Base-by-base conservation (phyloP, 2,113 vertebrate genomes). In the Ictidomys tridecemlineatus region DNA sequence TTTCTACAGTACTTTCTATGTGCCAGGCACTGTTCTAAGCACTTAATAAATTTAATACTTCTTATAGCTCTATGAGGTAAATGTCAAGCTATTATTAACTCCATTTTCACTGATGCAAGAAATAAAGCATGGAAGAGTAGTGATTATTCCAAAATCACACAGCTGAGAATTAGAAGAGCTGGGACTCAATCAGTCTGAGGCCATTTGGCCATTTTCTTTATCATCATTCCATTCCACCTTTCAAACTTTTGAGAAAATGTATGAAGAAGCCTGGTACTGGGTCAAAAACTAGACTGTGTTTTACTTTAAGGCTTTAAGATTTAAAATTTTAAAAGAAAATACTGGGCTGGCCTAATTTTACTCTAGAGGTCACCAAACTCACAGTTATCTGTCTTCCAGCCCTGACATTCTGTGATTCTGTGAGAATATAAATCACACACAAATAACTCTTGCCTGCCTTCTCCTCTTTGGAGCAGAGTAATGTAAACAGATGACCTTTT, bases 271-370 rank as follows among this genome's bases (percentile, higher is more conserved):
- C 34, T 63, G 22, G 24, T 58, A 80, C 37, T 61, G 10, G 79
- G 39, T n/a, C 17, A 86, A 86, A 93, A 58, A 70, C 48, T 58
- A 34, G 14, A 79, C 45, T n/a, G 77, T 85, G 24, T 12, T 58
- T 8, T n/a, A 77, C 13, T 67, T 69, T 69, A 87, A 80, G 37
- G 8, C 8, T 61, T 88, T 80, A 34, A 48, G 16, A 72, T 80
- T 80, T 10, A 87, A 93, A 93, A 18, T 48, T 58, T 37, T 72
- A 80, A 87, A 87, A 88, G 76, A 70, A 79, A 86, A 86, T 45
- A 67, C 18, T 56, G 32, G 26, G 28, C n/a, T 85, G 11, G 28
- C 48, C 22, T 80, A 70, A 61, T 72, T 79, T 93, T 22, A 79
- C 48, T 16, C 32, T 85, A n/a, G 65, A 87, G 39, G 22, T 69